Evolutionary conservation across 2,888 invertebrate genomes (phyloP), one percentile per base, ranked within the genome.

Genomic region (Spodoptera littoralis): DNA sequence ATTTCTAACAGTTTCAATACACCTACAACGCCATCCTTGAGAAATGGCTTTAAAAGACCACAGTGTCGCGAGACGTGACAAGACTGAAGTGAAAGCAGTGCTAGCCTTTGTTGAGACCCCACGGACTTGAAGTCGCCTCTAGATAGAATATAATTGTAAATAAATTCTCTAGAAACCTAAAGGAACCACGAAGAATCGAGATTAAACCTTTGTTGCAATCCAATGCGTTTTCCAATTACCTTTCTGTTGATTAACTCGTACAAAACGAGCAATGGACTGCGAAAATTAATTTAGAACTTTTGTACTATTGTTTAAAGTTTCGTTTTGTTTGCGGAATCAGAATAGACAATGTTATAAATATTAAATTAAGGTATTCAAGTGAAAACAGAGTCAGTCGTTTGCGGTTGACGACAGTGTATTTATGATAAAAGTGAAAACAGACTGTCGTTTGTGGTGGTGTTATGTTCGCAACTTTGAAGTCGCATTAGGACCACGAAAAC

Each of bases 81-180:
- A 13, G 61, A 61, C 50, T 65, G 51, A 30, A 58, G 27, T 56
- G 64, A 47, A 62, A 75, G 69, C 64, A 69, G 62, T 30, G 58
- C 50, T 62, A 52, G 61, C 75, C 62, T 76, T 71, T 66, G 51
- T 76, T 27, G 66, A 70, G 47, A 70, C 64, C 48, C 56, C 69
- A 54, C 73, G 51, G 65, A 75, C 77, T 65, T 42, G 49, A 66
- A 76, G 76, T 76, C 77, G 36, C 67, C 63, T 64, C 67, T 77
- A 76, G 73, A 65, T 79, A 77, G 59, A 67, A 65, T 68, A 64
- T 65, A 55, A 79, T 73, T 79, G 77, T 70, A 77, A 65, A 77
- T 73, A 73, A 64, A 76, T 58, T 60, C 58, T 65, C 53, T 69
- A 66, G 48, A 55, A 36, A 60, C 49, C 43, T 60, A 75, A 61